Conservation (phyloP, 1,140 invertebrate species). For the Drosophila yakuba region DNA sequence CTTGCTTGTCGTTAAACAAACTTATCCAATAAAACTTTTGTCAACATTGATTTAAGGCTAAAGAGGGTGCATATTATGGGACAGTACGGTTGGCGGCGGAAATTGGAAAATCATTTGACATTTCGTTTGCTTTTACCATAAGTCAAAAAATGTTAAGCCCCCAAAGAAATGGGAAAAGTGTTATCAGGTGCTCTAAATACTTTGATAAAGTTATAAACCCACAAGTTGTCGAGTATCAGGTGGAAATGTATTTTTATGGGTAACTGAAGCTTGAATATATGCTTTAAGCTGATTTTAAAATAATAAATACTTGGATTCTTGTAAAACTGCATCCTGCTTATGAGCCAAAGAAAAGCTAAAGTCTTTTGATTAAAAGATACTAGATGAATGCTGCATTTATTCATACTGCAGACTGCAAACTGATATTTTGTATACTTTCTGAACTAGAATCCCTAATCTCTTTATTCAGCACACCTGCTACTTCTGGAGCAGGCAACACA, state of each 20-base stretch:
- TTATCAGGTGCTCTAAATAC: constrained; percentile 1
- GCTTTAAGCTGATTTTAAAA: no score
- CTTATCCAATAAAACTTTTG: constrained; percentile 85
- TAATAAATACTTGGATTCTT: no score
- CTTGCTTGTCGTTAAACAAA: constrained; percentile 82
- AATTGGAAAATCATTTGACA: constrained; percentile 42
- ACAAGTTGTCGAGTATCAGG: neutral
- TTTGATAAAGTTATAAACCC: neutral
- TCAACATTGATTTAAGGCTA: constrained; percentile 84
- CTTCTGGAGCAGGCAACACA: constrained; percentile 2
- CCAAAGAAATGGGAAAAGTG: neutral
- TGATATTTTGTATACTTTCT: neutral
- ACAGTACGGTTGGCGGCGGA: constrained; percentile 9
- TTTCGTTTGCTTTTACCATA: constrained; percentile 44
- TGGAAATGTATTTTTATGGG: neutral
- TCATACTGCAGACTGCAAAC: neutral
- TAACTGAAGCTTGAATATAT: neutral
- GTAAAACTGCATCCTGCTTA: no score
- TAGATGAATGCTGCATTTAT: neutral
- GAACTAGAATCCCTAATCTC: neutral
- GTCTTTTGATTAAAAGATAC: no score
- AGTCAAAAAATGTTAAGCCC: constrained; percentile 36
- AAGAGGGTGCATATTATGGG: constrained; percentile 72
- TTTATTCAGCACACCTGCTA: constrained; percentile 8
- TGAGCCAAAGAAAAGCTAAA: no score